These are phyloP conservation scores for Cyclargus thomasi DNA, from an alignment of 1,140 invertebrate species.

Conservation along the genomic window DNA sequence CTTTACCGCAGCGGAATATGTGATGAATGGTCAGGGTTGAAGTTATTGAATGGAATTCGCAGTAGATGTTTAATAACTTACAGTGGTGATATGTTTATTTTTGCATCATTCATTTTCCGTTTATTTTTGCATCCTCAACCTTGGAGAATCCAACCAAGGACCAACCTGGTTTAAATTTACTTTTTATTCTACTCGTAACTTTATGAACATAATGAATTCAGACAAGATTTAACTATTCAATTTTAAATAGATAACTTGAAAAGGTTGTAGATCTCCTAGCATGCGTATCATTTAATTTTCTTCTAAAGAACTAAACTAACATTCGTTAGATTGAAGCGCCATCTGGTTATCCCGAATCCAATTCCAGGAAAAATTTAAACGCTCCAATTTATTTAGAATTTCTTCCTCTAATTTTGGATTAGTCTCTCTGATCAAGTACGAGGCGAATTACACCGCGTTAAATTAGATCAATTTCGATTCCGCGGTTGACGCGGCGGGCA, in stretches of 20 bases:
- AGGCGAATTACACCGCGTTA: conserved; percentile 30
- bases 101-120: no score
- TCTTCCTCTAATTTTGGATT: conserved; percentile 21
- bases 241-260: no score
- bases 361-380: neutral
- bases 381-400: conserved; percentile 12
- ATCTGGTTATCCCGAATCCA: neutral
- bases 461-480: conserved; percentile 37
- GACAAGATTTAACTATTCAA: no score
- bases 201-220: no score
- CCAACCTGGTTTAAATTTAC: no score
- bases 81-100: no score
- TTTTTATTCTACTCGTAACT: no score
- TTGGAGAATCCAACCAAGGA: no score
- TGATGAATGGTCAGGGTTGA: neutral
- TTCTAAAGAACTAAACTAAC: neutral
- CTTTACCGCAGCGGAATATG: neutral
- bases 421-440: conserved; percentile 19
- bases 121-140: no score
- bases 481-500: conserved; percentile 29
- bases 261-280: no score
- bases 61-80: no score
- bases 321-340: neutral
- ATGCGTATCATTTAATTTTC: neutral
- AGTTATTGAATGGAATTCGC: neutral